Evolutionary conservation across 2,113 vertebrate species (phyloP).

Genomic region (Cyanoramphus novaezelandiae): DNA sequence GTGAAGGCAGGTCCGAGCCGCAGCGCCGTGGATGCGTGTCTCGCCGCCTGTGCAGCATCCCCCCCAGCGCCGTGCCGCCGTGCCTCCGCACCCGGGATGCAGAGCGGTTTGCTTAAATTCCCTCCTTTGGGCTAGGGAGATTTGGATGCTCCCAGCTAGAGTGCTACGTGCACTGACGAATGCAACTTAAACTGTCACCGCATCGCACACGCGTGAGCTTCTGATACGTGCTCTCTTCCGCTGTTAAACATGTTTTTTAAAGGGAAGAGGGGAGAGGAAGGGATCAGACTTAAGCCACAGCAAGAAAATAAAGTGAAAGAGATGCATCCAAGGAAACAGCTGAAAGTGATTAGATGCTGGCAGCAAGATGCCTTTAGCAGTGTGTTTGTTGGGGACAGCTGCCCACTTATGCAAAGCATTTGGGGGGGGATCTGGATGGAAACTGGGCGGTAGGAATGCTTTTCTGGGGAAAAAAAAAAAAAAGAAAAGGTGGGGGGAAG

Average conservation of each 20-base stretch:
- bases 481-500: accelerated
- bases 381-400: not conserved
- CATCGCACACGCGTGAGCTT: not conserved
- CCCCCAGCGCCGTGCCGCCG: not conserved
- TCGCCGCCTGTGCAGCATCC: not conserved
- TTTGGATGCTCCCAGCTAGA: not conserved
- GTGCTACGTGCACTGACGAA: accelerated
- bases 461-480: not conserved
- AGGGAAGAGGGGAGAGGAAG: not conserved
- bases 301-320: not conserved
- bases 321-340: not conserved
- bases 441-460: not conserved
- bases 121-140: not conserved
- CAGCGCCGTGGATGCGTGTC: accelerated
- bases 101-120: not conserved
- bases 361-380: not conserved
- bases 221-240: not conserved
- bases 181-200: not conserved
- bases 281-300: not conserved
- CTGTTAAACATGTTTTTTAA: not conserved
- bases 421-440: not conserved
- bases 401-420: not conserved
- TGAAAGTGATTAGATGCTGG: not conserved
- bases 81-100: not conserved
- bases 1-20: not conserved